These are phyloP conservation scores for Drosophila equinoxialis DNA, from an alignment of 1,140 invertebrate species.

Conservation along the genomic window DNA sequence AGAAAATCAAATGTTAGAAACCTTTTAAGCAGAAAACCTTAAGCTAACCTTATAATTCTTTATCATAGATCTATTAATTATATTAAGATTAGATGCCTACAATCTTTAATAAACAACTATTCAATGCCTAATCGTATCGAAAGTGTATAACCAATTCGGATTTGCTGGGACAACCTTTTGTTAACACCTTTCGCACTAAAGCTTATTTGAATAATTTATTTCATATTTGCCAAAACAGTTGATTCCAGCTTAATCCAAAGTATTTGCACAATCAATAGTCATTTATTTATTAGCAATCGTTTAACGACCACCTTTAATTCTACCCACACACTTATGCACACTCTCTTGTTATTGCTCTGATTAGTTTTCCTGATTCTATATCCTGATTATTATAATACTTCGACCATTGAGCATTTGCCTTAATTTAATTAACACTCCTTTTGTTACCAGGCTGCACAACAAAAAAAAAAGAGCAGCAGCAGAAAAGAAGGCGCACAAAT, in stretches of 20 bases:
- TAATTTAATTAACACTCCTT: conserved; percentile 66
- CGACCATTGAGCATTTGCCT: conserved; percentile 36
- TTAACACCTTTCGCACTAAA: too few relatives aligned
- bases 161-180: too few relatives aligned
- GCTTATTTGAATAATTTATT: not conserved
- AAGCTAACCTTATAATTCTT: too few relatives aligned
- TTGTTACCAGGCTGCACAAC: conserved; percentile 34
- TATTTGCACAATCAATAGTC: conserved; percentile 11
- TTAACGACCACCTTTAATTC: not conserved
- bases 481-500: conserved; percentile 34
- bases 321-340: not conserved
- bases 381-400: conserved; percentile 38
- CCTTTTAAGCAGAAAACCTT: too few relatives aligned
- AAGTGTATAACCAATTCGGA: not conserved
- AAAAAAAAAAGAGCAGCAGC: conserved; percentile 33
- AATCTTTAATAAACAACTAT: too few relatives aligned
- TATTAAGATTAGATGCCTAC: too few relatives aligned
- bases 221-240: conserved; percentile 1
- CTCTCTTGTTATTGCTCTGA: conserved; percentile 27
- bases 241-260: not conserved
- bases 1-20: too few relatives aligned
- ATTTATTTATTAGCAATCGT: conserved; percentile 35
- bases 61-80: too few relatives aligned
- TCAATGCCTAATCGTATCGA: not conserved
- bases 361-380: conserved; percentile 32